Evolutionary conservation across 1,140 invertebrate genomes (phyloP).

Genomic region (Xylocopa sonorina): DNA sequence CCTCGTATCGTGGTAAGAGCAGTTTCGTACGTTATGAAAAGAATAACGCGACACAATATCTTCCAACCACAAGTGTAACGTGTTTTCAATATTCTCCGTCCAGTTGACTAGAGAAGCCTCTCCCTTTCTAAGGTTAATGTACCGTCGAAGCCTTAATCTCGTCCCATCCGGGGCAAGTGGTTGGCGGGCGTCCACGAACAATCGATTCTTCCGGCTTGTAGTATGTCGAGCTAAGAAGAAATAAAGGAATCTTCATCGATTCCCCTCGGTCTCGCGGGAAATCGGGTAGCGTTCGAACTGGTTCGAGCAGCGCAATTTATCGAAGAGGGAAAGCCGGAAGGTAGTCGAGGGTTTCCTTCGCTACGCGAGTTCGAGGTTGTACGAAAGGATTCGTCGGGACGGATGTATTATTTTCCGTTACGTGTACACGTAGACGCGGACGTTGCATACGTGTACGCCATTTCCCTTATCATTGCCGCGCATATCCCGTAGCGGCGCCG

Average conservation of each 20-base stretch:
- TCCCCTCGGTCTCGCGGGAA: slow-evolving; percentile 57
- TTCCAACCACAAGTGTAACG: too few species aligned
- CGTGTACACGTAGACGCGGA: too few species aligned
- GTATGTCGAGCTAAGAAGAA: slow-evolving; percentile 30
- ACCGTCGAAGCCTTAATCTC: slow-evolving; percentile 58
- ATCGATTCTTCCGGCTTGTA: background rate
- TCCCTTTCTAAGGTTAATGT: too few species aligned
- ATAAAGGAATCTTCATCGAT: slow-evolving; percentile 57
- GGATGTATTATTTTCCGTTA: slow-evolving; percentile 71
- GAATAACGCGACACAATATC: too few species aligned
- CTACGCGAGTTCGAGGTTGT: slow-evolving; percentile 12
- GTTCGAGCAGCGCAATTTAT: slow-evolving; percentile 37
- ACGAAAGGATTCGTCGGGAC: slow-evolving; percentile 11
- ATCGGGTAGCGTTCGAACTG: slow-evolving; percentile 55
- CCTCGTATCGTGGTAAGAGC: too few species aligned
- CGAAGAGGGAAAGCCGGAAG: background rate
- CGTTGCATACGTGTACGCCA: slow-evolving; percentile 54
- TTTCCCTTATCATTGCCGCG: slow-evolving; percentile 69
- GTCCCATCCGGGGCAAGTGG: background rate
- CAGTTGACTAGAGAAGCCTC: too few species aligned
- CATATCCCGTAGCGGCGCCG: slow-evolving; percentile 59
- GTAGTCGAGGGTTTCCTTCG: slow-evolving; percentile 60
- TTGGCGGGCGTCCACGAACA: background rate
- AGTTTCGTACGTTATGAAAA: too few species aligned
- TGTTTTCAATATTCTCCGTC: too few species aligned